Evolutionary conservation across 2,797 vertebrate genomes (phyloP).

Genomic region (Poeciliopsis infans): DNA sequence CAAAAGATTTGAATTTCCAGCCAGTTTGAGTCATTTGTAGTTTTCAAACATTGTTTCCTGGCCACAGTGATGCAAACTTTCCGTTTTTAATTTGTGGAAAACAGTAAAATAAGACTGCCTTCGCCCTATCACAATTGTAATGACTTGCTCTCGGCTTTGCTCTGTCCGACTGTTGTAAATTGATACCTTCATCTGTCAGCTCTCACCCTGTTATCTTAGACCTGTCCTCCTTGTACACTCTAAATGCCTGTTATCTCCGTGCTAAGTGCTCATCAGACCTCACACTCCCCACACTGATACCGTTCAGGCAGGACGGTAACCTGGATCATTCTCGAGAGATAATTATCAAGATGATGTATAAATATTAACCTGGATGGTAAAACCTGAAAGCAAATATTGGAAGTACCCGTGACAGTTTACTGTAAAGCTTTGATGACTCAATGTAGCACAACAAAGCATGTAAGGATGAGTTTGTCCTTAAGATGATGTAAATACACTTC

Average conservation of each 20-base stretch:
- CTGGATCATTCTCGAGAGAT: slow-evolving; percentile 23
- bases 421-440: slow-evolving; percentile 22
- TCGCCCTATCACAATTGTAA: slow-evolving; percentile 54
- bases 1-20: slow-evolving; percentile 14
- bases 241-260: slow-evolving; percentile 69
- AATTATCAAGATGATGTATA: slow-evolving; percentile 5
- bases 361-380: background rate
- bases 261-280: slow-evolving; percentile 53
- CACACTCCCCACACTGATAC: slow-evolving; percentile 43
- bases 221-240: slow-evolving; percentile 64
- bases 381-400: slow-evolving; percentile 11
- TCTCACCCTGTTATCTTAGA: slow-evolving; percentile 71
- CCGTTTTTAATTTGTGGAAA: slow-evolving; percentile 17
- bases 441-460: slow-evolving; percentile 8
- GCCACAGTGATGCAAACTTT: slow-evolving; percentile 16
- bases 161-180: slow-evolving; percentile 71
- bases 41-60: slow-evolving; percentile 10
- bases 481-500: slow-evolving; percentile 29
- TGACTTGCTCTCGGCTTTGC: slow-evolving; percentile 68
- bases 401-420: background rate
- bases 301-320: slow-evolving; percentile 33
- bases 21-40: slow-evolving; percentile 12
- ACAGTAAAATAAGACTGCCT: slow-evolving; percentile 43
- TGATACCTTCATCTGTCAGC: slow-evolving; percentile 67
- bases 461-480: slow-evolving; percentile 9